Evolutionary conservation across 2,113 vertebrate species (phyloP).

Genomic region (Pogonocichla stellata): DNA sequence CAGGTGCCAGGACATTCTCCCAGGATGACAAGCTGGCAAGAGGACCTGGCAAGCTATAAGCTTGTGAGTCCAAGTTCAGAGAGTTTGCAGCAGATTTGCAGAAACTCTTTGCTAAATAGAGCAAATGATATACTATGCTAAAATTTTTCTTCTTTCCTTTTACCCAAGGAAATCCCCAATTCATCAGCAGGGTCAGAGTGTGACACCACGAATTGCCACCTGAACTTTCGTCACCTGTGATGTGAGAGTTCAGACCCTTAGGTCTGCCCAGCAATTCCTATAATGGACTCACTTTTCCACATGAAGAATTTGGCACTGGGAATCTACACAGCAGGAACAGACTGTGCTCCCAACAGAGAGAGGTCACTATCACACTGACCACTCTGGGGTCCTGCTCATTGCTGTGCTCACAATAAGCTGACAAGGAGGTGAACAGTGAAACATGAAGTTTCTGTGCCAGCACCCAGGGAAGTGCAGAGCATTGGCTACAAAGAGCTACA

Average conservation of each 20-base stretch:
- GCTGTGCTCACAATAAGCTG: neutral
- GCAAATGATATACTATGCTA: neutral
- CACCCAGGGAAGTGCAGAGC: neutral
- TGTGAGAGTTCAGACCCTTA: neutral
- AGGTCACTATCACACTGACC: neutral
- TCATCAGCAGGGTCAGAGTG: neutral
- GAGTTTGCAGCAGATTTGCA: neutral
- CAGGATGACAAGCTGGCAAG: neutral
- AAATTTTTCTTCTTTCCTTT: neutral
- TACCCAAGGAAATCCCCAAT: neutral
- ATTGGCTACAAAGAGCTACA: neutral
- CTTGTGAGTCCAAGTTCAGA: neutral
- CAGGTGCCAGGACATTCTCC: neutral
- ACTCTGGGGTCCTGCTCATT: neutral
- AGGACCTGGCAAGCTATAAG: neutral
- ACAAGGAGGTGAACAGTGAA: neutral
- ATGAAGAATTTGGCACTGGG: neutral
- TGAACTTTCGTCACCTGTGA: neutral
- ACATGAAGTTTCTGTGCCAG: rapidly evolving
- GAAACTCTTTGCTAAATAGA: neutral
- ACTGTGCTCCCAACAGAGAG: neutral
- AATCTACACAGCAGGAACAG: neutral
- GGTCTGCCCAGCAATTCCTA: neutral
- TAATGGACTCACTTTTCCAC: neutral
- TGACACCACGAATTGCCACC: neutral